A percentile compares a stretch with the other conserved stretches of the same genome.
phyloP scores from a whole-genome alignment of 2,797 vertebrate species.

The Lagocephalus sceleratus region DNA sequence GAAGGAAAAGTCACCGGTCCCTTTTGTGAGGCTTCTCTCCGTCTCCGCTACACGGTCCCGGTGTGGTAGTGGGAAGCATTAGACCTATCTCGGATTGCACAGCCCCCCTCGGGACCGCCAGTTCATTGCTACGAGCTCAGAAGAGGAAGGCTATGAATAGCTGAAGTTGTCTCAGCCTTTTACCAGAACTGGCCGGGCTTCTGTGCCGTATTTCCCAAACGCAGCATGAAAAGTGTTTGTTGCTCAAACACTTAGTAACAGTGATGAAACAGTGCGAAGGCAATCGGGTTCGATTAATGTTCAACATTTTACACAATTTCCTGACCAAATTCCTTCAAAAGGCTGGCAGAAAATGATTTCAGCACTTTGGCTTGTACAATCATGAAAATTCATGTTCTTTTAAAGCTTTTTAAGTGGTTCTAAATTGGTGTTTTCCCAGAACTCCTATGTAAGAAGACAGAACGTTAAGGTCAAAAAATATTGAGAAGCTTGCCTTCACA shows the following conservation, averaged over 20 bases:
- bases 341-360: no score
- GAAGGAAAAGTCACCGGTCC: conserved; percentile 42
- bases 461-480: no score
- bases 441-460: no score
- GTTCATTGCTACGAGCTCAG: conserved; percentile 55
- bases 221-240: conserved; percentile 50
- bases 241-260: conserved; percentile 24
- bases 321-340: no score
- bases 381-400: no score
- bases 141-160: conserved; percentile 72
- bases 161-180: conserved; percentile 57
- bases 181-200: conserved; percentile 56
- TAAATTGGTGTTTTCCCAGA: no score
- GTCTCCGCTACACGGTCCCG: conserved; percentile 35
- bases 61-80: conserved; percentile 67
- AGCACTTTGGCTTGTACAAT: no score
- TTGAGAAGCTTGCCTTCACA: no score
- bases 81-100: conserved; percentile 72
- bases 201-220: conserved; percentile 55
- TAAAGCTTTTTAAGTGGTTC: no score
- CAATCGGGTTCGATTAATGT: no score
- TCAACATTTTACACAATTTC: no score
- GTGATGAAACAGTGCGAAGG: conserved; percentile 11
- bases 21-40: conserved; percentile 42
- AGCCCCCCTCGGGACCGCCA: conserved; percentile 46